Evolutionary conservation across 2,113 vertebrate genomes (phyloP), one percentile per base, ranked within the genome.

Genomic region (Rhegmatorhina hoffmannsi): DNA sequence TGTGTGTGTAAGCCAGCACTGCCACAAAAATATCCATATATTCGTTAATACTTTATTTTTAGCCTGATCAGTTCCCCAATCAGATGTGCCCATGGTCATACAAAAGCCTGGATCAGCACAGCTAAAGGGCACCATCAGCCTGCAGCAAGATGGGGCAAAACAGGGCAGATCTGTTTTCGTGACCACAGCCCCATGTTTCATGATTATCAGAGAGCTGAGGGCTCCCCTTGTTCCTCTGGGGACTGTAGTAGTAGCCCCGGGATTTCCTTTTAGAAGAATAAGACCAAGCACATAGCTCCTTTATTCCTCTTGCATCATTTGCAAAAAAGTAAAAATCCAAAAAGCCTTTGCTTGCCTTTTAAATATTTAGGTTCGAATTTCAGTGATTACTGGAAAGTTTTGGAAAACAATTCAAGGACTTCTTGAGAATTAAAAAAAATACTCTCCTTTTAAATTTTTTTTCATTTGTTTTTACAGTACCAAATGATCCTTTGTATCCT

Each of bases 341-440:
- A 55, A 72, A 68, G 14, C 13, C 46, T 82, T 87, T 84, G 12
- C 21, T 81, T 47, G 15, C 19, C 24, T 83, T n/a, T 58, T 69
- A 85, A 91, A 85, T 79, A 80, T 60, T 85, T 79, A 60, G 33
- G 21, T 47, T 63, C 68, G 84, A 40, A 52, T 90, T 86, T 80
- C 72, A 81, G 50, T 5, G 6, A 26, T 56, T n/a, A 52, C 16
- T 44, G 31, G 38, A 56, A 78, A 49, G 20, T 78, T 95, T 58
- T 89, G 64, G 56, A 84, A 94, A 93, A 77, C 5, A 43, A 44
- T 77, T 86, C 33, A 75, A 90, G 25, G 17, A 36, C 44, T 91
- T 85, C 12, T 31, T 28, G 23, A 86, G n/a, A 63, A 91, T 62
- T 60, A 59, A 56, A 55, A 74, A 88, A 73, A 62, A 3, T 38